A percentile compares a stretch with the other conserved stretches of the same genome.
Conservation (phyloP, 2,888 invertebrate species). For the Cosmia trapezina region DNA sequence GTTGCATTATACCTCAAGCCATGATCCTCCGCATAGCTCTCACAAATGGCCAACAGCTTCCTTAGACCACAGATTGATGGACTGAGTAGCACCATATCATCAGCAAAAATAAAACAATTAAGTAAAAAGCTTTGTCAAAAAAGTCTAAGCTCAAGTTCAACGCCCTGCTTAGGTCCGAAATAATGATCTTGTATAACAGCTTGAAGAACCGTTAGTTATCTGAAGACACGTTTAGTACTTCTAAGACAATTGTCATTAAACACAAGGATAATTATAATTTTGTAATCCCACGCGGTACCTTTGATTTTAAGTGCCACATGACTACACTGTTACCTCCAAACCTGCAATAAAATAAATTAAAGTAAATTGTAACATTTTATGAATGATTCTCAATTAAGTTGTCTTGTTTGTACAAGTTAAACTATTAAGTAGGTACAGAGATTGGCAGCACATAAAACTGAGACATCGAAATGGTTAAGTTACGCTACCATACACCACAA, state of each 20-base stretch:
- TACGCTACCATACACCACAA: too few species aligned
- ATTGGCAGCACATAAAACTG: not conserved
- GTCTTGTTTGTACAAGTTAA: too few species aligned
- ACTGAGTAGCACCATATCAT: too few species aligned
- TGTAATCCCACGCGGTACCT: slow-evolving; percentile 2
- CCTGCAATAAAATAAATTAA: slow-evolving; percentile 11
- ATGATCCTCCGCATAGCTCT: too few species aligned
- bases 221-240: slow-evolving; percentile 3
- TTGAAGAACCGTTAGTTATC: slow-evolving; percentile 1
- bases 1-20: too few species aligned
- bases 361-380: not conserved
- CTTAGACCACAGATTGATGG: too few species aligned
- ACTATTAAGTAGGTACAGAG: too few species aligned
- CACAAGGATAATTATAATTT: slow-evolving; percentile 7
- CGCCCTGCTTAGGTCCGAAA: not conserved
- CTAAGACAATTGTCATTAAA: slow-evolving; percentile 8
- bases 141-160: not conserved
- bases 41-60: too few species aligned
- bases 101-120: too few species aligned
- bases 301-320: not conserved
- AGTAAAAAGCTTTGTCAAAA: not conserved
- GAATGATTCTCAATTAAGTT: too few species aligned
- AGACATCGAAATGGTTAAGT: too few species aligned
- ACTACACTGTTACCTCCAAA: not conserved
- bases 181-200: slow-evolving; percentile 9